These are phyloP conservation scores for Botia kubotai DNA, from an alignment of 2,797 vertebrate genomes.

Conservation along the genomic window DNA sequence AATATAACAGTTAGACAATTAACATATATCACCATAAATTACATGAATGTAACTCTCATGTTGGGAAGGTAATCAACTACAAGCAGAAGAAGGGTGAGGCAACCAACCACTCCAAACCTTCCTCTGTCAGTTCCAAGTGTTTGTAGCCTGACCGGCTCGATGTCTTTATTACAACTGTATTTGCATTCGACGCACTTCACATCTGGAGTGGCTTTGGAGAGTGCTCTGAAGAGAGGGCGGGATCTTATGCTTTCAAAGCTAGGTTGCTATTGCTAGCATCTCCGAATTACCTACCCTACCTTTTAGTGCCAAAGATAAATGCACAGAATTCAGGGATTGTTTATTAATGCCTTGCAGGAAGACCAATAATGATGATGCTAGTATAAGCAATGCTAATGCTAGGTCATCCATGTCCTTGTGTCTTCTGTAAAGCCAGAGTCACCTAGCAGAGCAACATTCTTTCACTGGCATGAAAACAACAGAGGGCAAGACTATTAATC, in stretches of 20 bases:
- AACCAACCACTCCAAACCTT: not conserved
- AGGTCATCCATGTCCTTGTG: not conserved
- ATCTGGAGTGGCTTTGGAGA: not conserved
- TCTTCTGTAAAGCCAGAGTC: not conserved
- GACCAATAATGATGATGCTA: not conserved
- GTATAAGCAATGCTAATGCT: conserved; percentile 4
- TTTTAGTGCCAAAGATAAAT: no score
- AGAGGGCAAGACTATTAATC: not conserved
- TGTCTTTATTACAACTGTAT: conserved; percentile 14
- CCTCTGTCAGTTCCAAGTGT: not conserved
- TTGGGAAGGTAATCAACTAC: not conserved
- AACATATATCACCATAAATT: not conserved
- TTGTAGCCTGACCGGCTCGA: conserved; percentile 25
- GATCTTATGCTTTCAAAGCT: no score
- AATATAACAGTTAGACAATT: not conserved
- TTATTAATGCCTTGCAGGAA: not conserved
- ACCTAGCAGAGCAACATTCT: conserved; percentile 26
- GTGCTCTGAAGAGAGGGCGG: no score
- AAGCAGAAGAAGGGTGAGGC: not conserved
- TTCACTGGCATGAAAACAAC: conserved; percentile 19
- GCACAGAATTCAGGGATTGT: no score
- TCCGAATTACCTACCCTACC: no score
- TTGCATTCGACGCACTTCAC: conserved; percentile 1
- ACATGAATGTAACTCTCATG: not conserved
- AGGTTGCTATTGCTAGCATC: no score